Evolutionary conservation across 2,888 invertebrate genomes (phyloP), one percentile per base, ranked within the genome.

Genomic region (Sisyra nigra): DNA sequence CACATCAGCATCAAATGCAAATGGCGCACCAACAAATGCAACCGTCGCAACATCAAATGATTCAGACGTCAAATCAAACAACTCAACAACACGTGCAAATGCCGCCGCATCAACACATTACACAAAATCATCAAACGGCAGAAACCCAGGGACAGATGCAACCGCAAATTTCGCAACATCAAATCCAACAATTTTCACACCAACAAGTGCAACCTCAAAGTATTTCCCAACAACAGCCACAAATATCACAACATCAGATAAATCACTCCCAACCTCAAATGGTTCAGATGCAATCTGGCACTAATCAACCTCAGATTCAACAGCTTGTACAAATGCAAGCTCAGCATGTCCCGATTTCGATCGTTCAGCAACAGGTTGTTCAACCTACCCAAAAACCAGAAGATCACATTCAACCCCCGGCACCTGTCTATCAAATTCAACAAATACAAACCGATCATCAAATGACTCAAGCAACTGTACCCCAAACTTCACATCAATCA

Each of bases 91-190:
- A 50, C 35, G 48, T 47, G 32, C 45, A 50, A 9, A 51, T 51
- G 32, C 51, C 50, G 19, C 48, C 48, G 33, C 53, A 52, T 35
- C 52, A 51, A 40, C 66, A 66, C 49, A 46, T 18, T 49, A 52
- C 13, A 49, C 50, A 49, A 34, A 48, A 49, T 30, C 46, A 50
- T 17, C 51, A 49, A 39, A 48, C 48, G 17, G 48, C 10, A 11
- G n/a, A 17, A 6, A 11, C 3, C 9, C 40, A 39, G 14, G 33
- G 39, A 17, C 32, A 37, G 3, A 39, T 17, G 15, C n/a, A 19
- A 11, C 18, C 9, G 3, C 39, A 24, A 24, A 24, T 24, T 7
- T 24, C 24, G 3, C 24, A 24, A 7, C 14, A 40, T 14, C 42
- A 42, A 19, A 35, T 18, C 19, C 44, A 44, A 17, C 44, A 53